Base-by-base conservation (phyloP, 2,113 vertebrate species). In the Mastomys coucha region DNA sequence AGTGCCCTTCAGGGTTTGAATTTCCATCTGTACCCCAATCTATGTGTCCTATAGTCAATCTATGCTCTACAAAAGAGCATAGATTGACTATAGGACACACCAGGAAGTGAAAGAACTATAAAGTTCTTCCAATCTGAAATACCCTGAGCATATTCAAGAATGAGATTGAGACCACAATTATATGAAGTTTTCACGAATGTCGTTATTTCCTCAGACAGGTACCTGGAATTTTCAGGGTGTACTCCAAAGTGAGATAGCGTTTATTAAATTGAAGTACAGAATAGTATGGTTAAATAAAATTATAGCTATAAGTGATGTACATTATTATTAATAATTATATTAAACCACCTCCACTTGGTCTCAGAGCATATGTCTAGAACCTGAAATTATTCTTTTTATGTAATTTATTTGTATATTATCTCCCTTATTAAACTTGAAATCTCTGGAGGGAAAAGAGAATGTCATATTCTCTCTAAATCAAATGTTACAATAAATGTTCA, bases 341-440 rank as follows among this genome's bases (percentile, higher is more conserved):
- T 56, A 93, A 73, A 51, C 63, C 20, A 51, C 12, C 12, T 92
- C 69, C 22, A 89, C 10, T 17, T 14, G 2, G 87, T 72, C 65
- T 90, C 36, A 60, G 28, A 90, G 67, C n/a, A 93, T 88, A 39
- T 78, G 10, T 95, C 39, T 73, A 77, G 24, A 96, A 60, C 16
- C 20, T 36, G 31, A 89, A 92, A 33, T 65, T 26, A 31, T 89
- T 7, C 14, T 63, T 33, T 45, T 45, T 45, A 51, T 75, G 0
- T 42, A 53, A 82, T 45, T 96, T 97, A 90, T 75, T 90, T 95
- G 9, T 1, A 36, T 84, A 56, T 82, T 95, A 19, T 86, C 36
- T 88, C 19, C 73, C 26, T 89, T 56, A 81, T n/a, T 84, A 90
- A 95, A 96, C 13, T 72, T 91, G 36, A 94, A 93, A 80, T 51